Percentiles rank a stretch among this genome's conserved stretches.
These are phyloP conservation scores for Lerista edwardsae DNA, from an alignment of 2,797 vertebrate genomes.

Conservation along the genomic window DNA sequence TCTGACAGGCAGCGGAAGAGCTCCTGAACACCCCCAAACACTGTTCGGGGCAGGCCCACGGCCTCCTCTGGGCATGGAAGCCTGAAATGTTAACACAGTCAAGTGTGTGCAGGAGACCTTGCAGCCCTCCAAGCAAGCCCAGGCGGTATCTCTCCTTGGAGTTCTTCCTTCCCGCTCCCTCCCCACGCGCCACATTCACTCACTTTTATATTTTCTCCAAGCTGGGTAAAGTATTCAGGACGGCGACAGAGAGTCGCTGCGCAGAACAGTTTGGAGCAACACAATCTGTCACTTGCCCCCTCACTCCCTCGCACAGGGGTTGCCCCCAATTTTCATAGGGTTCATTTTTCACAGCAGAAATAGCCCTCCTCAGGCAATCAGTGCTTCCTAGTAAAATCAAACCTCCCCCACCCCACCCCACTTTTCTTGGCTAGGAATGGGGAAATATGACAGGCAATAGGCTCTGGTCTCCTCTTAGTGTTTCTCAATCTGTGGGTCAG, in stretches of 20 bases:
- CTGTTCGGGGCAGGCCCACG: not conserved
- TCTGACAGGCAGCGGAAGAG: slow-evolving; percentile 37
- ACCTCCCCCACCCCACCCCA: too few relatives aligned
- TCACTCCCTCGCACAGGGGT: not conserved
- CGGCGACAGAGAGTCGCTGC: not conserved
- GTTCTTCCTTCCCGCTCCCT: too few relatives aligned
- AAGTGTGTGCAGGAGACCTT: not conserved
- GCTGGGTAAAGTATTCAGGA: too few relatives aligned
- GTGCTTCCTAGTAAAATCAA: too few relatives aligned
- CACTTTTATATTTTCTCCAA: not conserved
- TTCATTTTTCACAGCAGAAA: not conserved
- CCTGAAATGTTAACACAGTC: not conserved
- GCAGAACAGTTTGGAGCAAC: not conserved
- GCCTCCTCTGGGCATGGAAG: not conserved
- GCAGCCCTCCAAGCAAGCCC: too few relatives aligned
- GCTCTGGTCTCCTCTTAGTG: too few relatives aligned
- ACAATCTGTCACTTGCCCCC: not conserved
- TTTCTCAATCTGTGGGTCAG: too few relatives aligned
- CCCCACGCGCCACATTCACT: not conserved
- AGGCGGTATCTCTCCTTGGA: too few relatives aligned
- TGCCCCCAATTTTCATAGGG: not conserved
- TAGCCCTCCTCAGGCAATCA: too few relatives aligned
- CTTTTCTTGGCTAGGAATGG: too few relatives aligned
- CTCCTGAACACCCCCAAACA: slow-evolving; percentile 28
- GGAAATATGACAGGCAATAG: too few relatives aligned